Evolutionary conservation across 2,888 invertebrate genomes (phyloP), one percentile per base, ranked within the genome.

Genomic region (Tribolium freemani): DNA sequence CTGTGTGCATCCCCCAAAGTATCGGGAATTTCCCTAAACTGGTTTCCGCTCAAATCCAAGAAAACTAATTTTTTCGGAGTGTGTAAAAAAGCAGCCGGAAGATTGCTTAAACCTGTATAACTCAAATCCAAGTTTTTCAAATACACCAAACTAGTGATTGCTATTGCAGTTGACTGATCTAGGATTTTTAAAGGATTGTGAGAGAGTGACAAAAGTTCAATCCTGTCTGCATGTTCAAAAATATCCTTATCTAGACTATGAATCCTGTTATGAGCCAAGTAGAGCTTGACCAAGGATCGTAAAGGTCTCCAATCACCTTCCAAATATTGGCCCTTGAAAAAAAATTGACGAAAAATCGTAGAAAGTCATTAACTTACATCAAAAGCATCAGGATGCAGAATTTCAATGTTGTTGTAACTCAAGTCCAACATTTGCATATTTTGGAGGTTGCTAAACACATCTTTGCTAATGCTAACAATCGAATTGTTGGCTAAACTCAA

Each of bases 161-260:
- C 93, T 0, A 90, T 87, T 0, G 89, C 80, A 0, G 93, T 92
- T 9, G 87, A 87, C 5, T 89, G 87, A 80, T 93, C 93, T 4
- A 95, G 89, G 0, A 90, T 87, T 9, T 87, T 87, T 9, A 97
- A 87, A 0, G 93, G 93, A 85, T 97, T 97, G n/a, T 90, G 89
- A 74, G 91, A 91, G 20, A 97, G 86, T 78, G 90, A 90, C 56
- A 97, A 84, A 9, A 89, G 88, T 76, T 91, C 90, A 44, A 97
- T 83, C 0, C 91, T 89, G 2, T 92, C 85, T 0, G 84, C 80
- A 81, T 96, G 95, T 78, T 93, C 93, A 83, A 97, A 96, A 1
- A 94, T 80, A 81, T 94, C 93, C 58, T 88, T 88, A 80, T 93
- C 84, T n/a, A 96, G 84, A 0, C 90, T 90, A 78, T 93, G 93